Evolutionary conservation across 2,113 vertebrate species (phyloP).

Genomic region (Lamprotornis superbus): DNA sequence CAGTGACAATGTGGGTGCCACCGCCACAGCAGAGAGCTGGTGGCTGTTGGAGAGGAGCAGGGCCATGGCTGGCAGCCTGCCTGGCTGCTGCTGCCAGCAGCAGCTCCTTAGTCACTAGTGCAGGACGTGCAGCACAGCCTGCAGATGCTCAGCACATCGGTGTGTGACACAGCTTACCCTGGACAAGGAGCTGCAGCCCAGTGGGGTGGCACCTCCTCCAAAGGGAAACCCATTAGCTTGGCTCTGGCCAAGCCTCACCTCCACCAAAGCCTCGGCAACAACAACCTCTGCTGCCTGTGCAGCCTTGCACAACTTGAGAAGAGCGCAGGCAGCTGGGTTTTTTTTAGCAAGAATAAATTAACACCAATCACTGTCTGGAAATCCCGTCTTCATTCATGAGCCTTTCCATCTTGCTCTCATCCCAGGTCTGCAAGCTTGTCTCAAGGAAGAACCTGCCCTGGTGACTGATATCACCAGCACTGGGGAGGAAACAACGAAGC

Average conservation of each 20-base stretch:
- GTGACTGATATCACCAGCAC: background rate
- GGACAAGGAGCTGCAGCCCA: background rate
- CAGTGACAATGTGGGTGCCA: background rate
- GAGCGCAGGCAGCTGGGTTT: background rate
- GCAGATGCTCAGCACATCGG: background rate
- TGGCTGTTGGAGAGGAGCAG: background rate
- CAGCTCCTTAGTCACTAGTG: rapidly evolving
- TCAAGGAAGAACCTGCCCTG: background rate
- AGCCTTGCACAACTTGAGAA: background rate
- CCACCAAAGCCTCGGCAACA: background rate
- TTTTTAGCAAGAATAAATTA: background rate
- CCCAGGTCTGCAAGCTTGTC: background rate
- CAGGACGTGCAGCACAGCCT: background rate
- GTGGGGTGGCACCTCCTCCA: background rate
- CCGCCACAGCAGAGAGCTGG: rapidly evolving
- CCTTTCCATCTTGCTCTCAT: background rate
- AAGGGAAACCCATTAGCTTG: background rate
- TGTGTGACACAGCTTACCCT: background rate
- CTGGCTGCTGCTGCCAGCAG: background rate
- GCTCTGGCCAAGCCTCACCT: background rate
- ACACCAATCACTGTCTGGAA: background rate
- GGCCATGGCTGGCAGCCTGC: background rate
- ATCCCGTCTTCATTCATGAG: background rate
- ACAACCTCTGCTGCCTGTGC: background rate
- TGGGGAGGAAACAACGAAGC: background rate